Evolutionary conservation across 2,888 invertebrate genomes (phyloP), one percentile per base, ranked within the genome.

Genomic region (Stratiomys singularior): DNA sequence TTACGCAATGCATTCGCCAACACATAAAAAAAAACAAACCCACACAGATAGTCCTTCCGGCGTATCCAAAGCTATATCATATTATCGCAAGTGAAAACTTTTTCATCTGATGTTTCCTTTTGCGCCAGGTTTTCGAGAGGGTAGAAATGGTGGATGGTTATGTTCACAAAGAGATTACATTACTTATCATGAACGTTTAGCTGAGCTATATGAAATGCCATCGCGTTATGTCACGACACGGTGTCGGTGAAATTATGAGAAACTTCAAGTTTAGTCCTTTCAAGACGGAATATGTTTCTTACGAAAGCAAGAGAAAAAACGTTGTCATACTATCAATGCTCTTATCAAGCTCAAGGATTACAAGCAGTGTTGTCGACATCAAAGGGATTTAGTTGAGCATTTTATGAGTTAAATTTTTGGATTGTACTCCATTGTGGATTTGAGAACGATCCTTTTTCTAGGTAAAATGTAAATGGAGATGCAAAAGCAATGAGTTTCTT

Each of bases 91-190:
- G 15, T 13, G 2, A 15, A 52, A 52, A 52, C 52, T 52, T 52
- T 52, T 13, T 52, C 52, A 18, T 52, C 52, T 37, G 37, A 37
- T 37, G 37, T 37, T 37, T 37, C 37, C 37, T 37, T 37, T n/a
- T 9, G 9, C 9, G 37, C 37, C 3, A 9, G 37, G 9, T 37
- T 37, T 3, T 9, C 3, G 37, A 9, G 5, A 5, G 37, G 37
- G 37, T 37, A 37, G 37, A 3, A 37, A 37, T 37, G 37, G 37
- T 3, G 3, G 37, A 9, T 3, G 52, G 18, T 52, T 52, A 52
- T 52, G 52, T 52, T 52, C 52, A 52, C 52, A 52, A 52, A 52
- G 52, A 15, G 52, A 52, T 52, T 52, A 52, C 18, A 3, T 52
- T 52, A 18, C 52, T 52, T 52, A 52, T 52, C 18, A 15, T 18